These are phyloP conservation scores for Papilio glaucus DNA, from an alignment of 1,140 invertebrate species.

Conservation along the genomic window DNA sequence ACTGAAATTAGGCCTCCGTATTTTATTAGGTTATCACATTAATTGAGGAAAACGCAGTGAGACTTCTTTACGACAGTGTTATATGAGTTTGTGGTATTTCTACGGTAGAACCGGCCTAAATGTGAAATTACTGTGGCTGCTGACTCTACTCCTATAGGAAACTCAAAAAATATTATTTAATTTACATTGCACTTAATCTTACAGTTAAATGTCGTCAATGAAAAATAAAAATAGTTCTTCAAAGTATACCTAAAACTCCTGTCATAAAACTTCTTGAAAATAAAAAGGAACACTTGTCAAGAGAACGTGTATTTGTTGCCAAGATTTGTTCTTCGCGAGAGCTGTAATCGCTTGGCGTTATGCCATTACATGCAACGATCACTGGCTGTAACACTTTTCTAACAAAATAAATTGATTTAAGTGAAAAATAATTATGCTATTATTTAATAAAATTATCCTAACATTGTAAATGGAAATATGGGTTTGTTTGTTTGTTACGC, in stretches of 20 bases:
- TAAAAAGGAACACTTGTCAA: neutral
- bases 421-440: conserved; percentile 16
- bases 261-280: conserved; percentile 2
- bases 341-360: conserved; percentile 15
- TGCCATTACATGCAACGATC: conserved; percentile 1
- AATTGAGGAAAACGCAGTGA: too few species aligned
- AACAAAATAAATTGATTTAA: neutral
- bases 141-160: too few species aligned
- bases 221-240: neutral
- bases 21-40: too few species aligned
- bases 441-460: neutral
- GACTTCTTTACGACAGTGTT: too few species aligned
- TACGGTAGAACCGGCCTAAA: too few species aligned
- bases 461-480: too few species aligned
- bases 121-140: too few species aligned
- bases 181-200: too few species aligned
- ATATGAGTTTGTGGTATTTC: too few species aligned
- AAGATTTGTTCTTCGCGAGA: conserved; percentile 4
- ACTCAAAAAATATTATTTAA: too few species aligned
- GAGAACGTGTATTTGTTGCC: neutral
- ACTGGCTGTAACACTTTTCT: conserved; percentile 10
- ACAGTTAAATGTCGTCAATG: neutral
- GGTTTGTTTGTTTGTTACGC: too few species aligned
- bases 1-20: too few species aligned
- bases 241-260: neutral